A percentile compares a stretch with the other conserved stretches of the same genome.
These are phyloP conservation scores for Ectropis grisescens DNA, from an alignment of 1,140 invertebrate genomes.

Conservation along the genomic window DNA sequence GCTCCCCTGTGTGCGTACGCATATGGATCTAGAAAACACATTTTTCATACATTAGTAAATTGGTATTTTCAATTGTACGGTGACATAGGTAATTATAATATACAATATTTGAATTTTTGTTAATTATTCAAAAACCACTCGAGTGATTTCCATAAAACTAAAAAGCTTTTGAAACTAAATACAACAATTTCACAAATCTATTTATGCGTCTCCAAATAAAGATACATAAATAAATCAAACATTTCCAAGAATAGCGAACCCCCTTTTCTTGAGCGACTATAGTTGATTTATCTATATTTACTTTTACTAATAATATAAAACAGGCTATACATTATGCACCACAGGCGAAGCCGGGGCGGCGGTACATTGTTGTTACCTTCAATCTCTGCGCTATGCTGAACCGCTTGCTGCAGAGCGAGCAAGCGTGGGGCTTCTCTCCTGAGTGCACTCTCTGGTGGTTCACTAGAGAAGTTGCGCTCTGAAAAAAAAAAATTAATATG, in stretches of 20 bases:
- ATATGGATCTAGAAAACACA: constrained; percentile 50
- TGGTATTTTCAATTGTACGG: too few species aligned
- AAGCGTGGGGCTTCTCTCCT: constrained; percentile 79
- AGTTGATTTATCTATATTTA: not conserved
- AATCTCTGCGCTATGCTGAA: constrained; percentile 34
- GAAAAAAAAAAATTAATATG: constrained; percentile 6
- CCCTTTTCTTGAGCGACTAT: too few species aligned
- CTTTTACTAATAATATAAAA: not conserved
- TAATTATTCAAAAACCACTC: not conserved
- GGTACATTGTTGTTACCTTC: constrained; percentile 18
- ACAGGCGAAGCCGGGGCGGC: too few species aligned
- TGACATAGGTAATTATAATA: too few species aligned
- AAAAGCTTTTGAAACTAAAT: too few species aligned
- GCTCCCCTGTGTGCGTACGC: constrained; percentile 39
- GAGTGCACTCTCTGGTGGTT: constrained; percentile 75
- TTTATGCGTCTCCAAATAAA: not conserved
- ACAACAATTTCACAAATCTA: too few species aligned
- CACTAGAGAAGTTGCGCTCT: constrained; percentile 27
- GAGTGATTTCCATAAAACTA: too few species aligned
- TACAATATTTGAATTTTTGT: not conserved
- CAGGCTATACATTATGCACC: too few species aligned
- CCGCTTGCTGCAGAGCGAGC: constrained; percentile 71
- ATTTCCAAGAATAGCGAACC: too few species aligned
- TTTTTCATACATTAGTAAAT: too few species aligned
- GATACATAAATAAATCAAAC: too few species aligned